phyloP scores from a whole-genome alignment of 2,113 vertebrate genomes.

The Stegastes partitus region DNA sequence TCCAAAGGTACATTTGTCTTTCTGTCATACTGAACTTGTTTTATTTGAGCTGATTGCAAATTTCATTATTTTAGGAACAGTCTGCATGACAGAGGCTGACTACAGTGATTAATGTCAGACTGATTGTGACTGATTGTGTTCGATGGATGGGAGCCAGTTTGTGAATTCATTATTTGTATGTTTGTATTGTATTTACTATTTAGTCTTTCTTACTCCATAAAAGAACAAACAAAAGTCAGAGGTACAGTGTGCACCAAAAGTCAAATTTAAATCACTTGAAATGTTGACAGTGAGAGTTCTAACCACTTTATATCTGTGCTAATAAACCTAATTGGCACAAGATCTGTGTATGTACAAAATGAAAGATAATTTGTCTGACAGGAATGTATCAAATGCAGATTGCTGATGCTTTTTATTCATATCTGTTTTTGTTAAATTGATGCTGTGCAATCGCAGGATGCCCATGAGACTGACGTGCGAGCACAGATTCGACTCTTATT shows the following conservation, averaged over 20 bases:
- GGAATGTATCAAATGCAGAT: background rate
- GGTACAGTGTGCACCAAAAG: too few species aligned
- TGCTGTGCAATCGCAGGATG: constrained; percentile 84
- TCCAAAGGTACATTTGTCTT: constrained; percentile 86
- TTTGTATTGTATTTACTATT: too few species aligned
- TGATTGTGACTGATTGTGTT: too few species aligned
- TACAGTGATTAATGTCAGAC: too few species aligned
- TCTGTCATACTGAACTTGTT: background rate
- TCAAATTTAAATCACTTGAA: background rate
- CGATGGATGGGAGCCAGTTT: too few species aligned
- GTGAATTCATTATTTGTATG: too few species aligned
- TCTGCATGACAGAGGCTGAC: background rate
- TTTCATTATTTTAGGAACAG: background rate
- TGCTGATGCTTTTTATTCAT: background rate
- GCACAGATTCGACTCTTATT: constrained; percentile 96
- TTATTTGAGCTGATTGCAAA: background rate
- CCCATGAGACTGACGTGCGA: constrained; percentile 95
- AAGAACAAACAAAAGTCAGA: too few species aligned
- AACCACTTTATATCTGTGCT: too few species aligned
- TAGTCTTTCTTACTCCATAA: too few species aligned
- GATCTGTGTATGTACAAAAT: too few species aligned
- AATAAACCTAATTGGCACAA: too few species aligned
- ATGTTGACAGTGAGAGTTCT: background rate
- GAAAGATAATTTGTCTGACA: too few species aligned
- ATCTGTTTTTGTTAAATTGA: background rate